Conservation (phyloP, 2,797 vertebrate genomes). For the Rhinatrema bivittatum region DNA sequence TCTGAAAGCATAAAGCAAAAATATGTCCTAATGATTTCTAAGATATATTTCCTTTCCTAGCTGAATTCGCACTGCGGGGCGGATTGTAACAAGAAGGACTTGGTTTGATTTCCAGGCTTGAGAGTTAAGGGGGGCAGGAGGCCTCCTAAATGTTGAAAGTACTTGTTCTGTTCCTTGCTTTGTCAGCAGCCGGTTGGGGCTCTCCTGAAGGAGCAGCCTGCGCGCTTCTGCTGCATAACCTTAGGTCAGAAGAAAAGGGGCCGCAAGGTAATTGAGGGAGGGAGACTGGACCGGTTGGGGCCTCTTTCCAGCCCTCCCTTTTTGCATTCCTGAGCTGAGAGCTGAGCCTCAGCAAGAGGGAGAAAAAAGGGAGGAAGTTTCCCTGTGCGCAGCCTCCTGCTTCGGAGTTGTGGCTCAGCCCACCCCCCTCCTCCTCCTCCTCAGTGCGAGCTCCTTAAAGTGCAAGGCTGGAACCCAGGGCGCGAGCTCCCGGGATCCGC, state of each 20-base stretch:
- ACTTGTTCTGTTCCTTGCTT: conserved; percentile 48
- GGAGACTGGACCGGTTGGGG: conserved; percentile 88
- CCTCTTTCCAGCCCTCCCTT: conserved; percentile 77
- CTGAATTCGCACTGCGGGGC: too few relatives aligned
- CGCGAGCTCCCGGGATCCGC: conserved; percentile 38
- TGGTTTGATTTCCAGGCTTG: conserved; percentile 9
- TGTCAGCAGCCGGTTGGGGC: conserved; percentile 49
- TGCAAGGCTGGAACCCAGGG: conserved; percentile 34
- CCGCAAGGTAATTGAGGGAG: conserved; percentile 89
- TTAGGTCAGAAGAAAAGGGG: conserved; percentile 83
- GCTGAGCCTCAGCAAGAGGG: conserved; percentile 64
- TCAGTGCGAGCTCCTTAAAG: conserved; percentile 54
- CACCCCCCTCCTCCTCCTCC: conserved; percentile 82
- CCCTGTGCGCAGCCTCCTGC: conserved; percentile 76
- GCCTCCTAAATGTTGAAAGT: too few relatives aligned
- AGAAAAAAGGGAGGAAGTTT: conserved; percentile 76
- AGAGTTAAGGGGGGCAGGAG: conserved; percentile 30
- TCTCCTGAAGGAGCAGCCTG: conserved; percentile 66
- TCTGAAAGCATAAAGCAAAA: too few relatives aligned
- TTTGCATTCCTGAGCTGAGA: conserved; percentile 87
- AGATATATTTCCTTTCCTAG: too few relatives aligned
- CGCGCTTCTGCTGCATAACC: conserved; percentile 78
- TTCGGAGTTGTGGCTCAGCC: conserved; percentile 59
- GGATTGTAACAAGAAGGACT: neutral
- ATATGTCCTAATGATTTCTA: too few relatives aligned